Evolutionary conservation across 1,140 invertebrate genomes (phyloP), one percentile per base, ranked within the genome.

Genomic region (Drosophila varians): DNA sequence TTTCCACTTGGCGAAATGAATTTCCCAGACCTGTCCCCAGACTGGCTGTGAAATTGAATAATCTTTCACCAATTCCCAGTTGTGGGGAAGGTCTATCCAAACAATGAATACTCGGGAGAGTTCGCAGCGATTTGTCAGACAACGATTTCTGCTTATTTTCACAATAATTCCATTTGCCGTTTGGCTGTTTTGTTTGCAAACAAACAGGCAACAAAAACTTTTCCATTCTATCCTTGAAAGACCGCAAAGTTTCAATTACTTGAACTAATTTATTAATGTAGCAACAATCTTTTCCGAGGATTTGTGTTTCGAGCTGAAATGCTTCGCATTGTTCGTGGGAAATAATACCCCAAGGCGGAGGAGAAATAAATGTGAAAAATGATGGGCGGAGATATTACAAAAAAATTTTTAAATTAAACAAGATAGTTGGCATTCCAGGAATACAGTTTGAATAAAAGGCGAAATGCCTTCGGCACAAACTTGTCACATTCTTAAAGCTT

Each of bases 251-350:
- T 68, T 80, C 60, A 68, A 76, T 66, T 76, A 68, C 66, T 65
- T 79, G 11, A 79, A 72, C 66, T 76, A 64, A 82, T 82, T 82
- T 53, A 72, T 69, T 77, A 73, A 74, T 79, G 62, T 79, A 64
- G 56, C 38, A 57, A 42, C 68, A 68, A 62, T 61, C 40, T 26
- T 65, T 52, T 57, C 47, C 14, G 34, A 28, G 31, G 47, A 70
- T 43, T 66, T 65, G 36, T 65, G 34, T 34, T n/a, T 53, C 46
- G 14, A 36, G 8, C 46, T 19, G 34, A 23, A n/a, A 19, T 18
- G 25, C 5, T 18, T 14, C 8, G 60, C 18, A 66, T 66, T 25
- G 60, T 66, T 65, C 43, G 19, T n/a, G 0, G 11, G 16, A 21
- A 23, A 64, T 48, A 65, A 51, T 60, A 60, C 45, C 16, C 25